Evolutionary conservation across 2,888 invertebrate genomes (phyloP).

Genomic region (Heliconius ismenius): DNA sequence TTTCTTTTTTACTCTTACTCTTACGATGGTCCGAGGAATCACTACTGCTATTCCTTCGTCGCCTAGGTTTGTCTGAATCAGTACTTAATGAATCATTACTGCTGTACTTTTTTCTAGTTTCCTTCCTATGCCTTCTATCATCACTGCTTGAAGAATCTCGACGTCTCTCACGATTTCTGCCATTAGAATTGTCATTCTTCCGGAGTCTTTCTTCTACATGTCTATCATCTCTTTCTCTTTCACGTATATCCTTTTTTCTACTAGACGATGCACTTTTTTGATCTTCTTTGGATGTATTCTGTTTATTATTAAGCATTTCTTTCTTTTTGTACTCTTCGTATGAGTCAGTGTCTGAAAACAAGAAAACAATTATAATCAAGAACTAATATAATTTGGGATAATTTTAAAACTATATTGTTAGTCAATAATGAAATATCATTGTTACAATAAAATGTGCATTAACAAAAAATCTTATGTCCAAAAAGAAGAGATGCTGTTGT

Average conservation of each 20-base stretch:
- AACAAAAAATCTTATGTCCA: no score
- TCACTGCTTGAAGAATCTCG: slow-evolving; percentile 52
- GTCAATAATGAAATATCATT: no score
- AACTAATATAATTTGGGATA: no score
- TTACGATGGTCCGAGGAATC: slow-evolving; percentile 53
- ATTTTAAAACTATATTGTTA: no score
- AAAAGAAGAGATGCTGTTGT: no score
- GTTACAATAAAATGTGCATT: no score
- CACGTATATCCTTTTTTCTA: slow-evolving; percentile 49
- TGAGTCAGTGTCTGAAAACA: slow-evolving; percentile 83
- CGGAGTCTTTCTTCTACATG: slow-evolving; percentile 45
- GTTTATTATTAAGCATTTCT: slow-evolving; percentile 60
- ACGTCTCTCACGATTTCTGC: slow-evolving; percentile 48
- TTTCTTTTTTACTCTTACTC: slow-evolving; percentile 64
- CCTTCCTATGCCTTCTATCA: slow-evolving; percentile 44
- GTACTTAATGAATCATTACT: slow-evolving; percentile 62
- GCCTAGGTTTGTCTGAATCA: slow-evolving; percentile 54
- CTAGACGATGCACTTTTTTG: slow-evolving; percentile 52
- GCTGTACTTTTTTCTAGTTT: slow-evolving; percentile 50
- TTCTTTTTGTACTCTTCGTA: slow-evolving; percentile 86
- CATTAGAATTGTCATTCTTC: slow-evolving; percentile 53
- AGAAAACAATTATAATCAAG: no score
- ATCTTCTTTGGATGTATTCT: slow-evolving; percentile 46
- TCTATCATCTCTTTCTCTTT: slow-evolving; percentile 45
- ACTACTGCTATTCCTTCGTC: slow-evolving; percentile 52